Evolutionary conservation across 2,888 invertebrate genomes (phyloP).

Genomic region (Nebria brevicollis): DNA sequence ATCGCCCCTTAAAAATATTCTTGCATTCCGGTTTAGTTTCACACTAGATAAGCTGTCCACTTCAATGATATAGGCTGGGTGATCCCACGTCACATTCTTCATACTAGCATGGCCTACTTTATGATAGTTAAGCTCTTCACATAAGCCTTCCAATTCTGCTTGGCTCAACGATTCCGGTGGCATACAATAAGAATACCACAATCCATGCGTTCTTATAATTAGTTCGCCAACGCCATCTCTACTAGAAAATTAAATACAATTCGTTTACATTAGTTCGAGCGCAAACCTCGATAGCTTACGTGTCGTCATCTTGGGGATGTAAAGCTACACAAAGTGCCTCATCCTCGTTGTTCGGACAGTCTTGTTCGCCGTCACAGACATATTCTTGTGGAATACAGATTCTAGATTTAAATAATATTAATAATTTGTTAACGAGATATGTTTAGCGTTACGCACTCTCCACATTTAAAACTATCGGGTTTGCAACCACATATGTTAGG

Average conservation of each 20-base stretch:
- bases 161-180: slow-evolving; percentile 65
- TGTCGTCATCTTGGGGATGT: slow-evolving; percentile 56
- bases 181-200: slow-evolving; percentile 80
- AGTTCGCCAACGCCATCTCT: slow-evolving; percentile 74
- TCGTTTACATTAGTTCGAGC: background rate
- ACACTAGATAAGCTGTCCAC: slow-evolving; percentile 56
- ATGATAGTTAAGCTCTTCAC: slow-evolving; percentile 69
- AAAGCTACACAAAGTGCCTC: slow-evolving; percentile 73
- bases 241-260: background rate
- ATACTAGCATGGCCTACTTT: slow-evolving; percentile 65
- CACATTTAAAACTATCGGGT: slow-evolving; percentile 65
- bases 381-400: slow-evolving; percentile 77
- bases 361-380: slow-evolving; percentile 78
- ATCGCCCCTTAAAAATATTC: slow-evolving; percentile 51
- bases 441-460: slow-evolving; percentile 59
- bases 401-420: slow-evolving; percentile 57
- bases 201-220: slow-evolving; percentile 71
- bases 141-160: slow-evolving; percentile 69
- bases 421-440: background rate
- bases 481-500: slow-evolving; percentile 73
- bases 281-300: slow-evolving; percentile 52
- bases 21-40: slow-evolving; percentile 50
- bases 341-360: slow-evolving; percentile 81
- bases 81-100: slow-evolving; percentile 22
- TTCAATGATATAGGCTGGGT: slow-evolving; percentile 21